A percentile compares a stretch with the other conserved stretches of the same genome.
Evolutionary conservation across 2,888 invertebrate species (phyloP).

Genomic region (Eristalis pertinax): DNA sequence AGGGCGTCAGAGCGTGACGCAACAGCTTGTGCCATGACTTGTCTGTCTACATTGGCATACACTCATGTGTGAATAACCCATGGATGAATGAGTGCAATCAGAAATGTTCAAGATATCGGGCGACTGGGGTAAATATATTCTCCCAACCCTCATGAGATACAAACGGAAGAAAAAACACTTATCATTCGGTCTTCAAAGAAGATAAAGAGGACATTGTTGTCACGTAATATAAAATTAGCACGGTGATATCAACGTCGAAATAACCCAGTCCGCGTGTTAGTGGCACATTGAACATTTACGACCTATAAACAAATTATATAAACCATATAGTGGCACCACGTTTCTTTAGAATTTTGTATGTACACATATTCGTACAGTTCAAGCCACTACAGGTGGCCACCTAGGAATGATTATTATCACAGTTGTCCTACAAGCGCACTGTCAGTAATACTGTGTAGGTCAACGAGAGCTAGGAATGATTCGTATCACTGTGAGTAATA

Average conservation of each 20-base stretch:
- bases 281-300: neutral
- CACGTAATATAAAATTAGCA: neutral
- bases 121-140: too few relatives aligned
- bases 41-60: neutral
- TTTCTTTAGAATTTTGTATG: neutral
- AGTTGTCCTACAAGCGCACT: too few relatives aligned
- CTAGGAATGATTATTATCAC: too few relatives aligned
- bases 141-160: too few relatives aligned
- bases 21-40: neutral
- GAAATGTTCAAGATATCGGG: too few relatives aligned
- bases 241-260: neutral
- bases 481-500: too few relatives aligned
- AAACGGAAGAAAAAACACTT: too few relatives aligned
- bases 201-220: neutral
- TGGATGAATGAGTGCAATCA: too few relatives aligned
- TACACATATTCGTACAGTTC: neutral
- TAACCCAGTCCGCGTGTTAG: neutral
- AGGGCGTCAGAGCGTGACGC: neutral
- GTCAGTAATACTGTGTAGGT: too few relatives aligned
- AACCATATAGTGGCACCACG: neutral
- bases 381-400: too few relatives aligned
- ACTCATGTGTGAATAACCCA: neutral
- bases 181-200: too few relatives aligned
- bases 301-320: neutral
- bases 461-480: too few relatives aligned